Evolutionary conservation across 2,888 invertebrate genomes (phyloP).

Genomic region (Synergus gifuensis): DNA sequence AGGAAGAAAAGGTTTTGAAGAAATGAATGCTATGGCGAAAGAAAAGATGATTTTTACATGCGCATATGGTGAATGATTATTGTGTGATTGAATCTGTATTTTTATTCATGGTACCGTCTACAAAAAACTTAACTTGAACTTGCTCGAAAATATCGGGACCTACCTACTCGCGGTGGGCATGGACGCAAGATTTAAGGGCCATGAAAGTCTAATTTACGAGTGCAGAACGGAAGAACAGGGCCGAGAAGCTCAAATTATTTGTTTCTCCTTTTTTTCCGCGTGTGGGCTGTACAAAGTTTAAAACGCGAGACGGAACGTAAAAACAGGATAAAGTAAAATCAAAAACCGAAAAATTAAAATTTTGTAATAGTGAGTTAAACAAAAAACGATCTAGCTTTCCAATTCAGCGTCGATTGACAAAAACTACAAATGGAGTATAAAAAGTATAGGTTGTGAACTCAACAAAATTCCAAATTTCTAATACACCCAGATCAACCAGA

Average conservation of each 20-base stretch:
- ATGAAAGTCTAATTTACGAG: constrained; percentile 59
- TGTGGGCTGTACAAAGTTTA: constrained; percentile 15
- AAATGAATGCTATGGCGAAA: background rate
- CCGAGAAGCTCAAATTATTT: constrained; percentile 28
- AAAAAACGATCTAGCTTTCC: background rate
- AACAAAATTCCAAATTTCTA: background rate
- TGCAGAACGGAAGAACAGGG: constrained; percentile 41
- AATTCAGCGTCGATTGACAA: background rate
- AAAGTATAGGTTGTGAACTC: background rate
- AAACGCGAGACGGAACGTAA: background rate
- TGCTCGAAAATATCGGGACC: constrained; percentile 11
- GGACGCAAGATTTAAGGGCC: constrained; percentile 54
- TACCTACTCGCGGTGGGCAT: constrained; percentile 7
- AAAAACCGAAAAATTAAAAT: background rate
- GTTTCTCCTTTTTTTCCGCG: constrained; percentile 41
- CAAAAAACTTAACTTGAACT: constrained; percentile 12
- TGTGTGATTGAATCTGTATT: background rate
- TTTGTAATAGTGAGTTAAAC: background rate
- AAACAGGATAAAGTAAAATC: background rate
- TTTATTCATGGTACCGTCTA: background rate
- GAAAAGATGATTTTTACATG: background rate
- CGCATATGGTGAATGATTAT: too few relatives aligned
- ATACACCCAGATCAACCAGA: background rate
- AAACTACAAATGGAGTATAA: background rate
- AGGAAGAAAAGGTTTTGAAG: background rate